phyloP scores from a whole-genome alignment of 92 coral and sea anemone species.

The Porites divaricata region DNA sequence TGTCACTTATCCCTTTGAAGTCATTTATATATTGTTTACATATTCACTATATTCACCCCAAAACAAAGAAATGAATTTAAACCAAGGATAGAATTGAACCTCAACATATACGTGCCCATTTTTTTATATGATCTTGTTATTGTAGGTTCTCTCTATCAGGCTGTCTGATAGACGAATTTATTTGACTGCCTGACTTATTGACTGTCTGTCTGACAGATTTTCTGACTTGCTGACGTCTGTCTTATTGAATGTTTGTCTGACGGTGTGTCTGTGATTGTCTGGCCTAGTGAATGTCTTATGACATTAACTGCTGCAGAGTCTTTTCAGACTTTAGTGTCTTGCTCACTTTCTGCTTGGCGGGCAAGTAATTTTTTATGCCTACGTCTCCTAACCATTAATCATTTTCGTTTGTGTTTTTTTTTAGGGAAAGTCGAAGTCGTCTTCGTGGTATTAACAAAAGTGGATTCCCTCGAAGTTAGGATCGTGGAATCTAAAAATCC shows the following conservation, averaged over 20 bases:
- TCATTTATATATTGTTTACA: too few relatives aligned
- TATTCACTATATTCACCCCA: too few relatives aligned
- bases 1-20: too few relatives aligned
- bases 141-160: background rate
- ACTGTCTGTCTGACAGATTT: background rate
- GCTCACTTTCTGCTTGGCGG: background rate
- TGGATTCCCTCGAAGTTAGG: background rate
- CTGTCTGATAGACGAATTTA: background rate
- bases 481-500: too few relatives aligned
- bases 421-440: slow-evolving; percentile 41
- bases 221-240: background rate
- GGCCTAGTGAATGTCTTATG: background rate
- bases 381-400: background rate
- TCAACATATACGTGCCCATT: too few relatives aligned
- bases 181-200: background rate
- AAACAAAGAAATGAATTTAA: too few relatives aligned
- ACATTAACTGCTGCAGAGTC: background rate
- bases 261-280: background rate
- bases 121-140: too few relatives aligned
- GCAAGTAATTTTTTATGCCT: background rate
- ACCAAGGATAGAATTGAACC: too few relatives aligned
- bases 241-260: background rate
- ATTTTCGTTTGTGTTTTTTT: background rate
- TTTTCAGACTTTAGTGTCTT: too few relatives aligned
- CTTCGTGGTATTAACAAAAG: slow-evolving; percentile 45